phyloP scores from a whole-genome alignment of 2,797 vertebrate genomes.

The Sorex maritimensis region DNA sequence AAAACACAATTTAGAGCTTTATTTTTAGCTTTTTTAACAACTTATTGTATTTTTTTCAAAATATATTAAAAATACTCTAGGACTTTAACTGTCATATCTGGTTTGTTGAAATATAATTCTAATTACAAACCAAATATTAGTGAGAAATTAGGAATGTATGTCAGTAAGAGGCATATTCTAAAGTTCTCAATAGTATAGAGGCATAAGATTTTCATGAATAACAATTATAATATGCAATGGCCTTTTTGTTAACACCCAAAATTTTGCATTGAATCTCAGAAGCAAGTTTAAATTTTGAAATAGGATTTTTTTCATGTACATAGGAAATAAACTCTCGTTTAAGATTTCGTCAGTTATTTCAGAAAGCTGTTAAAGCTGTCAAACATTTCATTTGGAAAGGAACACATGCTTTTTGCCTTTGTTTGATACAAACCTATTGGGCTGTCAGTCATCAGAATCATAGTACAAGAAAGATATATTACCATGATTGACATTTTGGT shows the following conservation, averaged over 20 bases:
- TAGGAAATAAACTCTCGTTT: conserved; percentile 81
- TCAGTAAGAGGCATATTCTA: neutral
- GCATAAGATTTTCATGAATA: conserved; percentile 65
- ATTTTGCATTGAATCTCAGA: conserved; percentile 80
- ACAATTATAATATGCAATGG: conserved; percentile 18
- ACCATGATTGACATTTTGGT: conserved; percentile 84
- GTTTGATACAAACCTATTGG: conserved; percentile 81
- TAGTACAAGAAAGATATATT: conserved; percentile 83
- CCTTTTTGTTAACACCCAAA: conserved; percentile 60
- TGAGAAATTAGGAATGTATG: neutral
- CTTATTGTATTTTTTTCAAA: conserved; percentile 19
- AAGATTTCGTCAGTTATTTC: conserved; percentile 88
- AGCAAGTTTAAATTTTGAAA: conserved; percentile 80
- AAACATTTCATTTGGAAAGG: conserved; percentile 88
- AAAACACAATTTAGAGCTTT: neutral
- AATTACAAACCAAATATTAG: neutral
- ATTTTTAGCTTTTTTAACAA: conserved; percentile 21
- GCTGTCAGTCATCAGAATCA: conserved; percentile 87
- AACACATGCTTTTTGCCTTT: conserved; percentile 82
- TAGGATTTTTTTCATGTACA: conserved; percentile 76
- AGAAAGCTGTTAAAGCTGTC: conserved; percentile 87
- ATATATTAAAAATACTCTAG: neutral
- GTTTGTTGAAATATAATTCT: neutral
- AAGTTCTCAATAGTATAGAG: conserved; percentile 57
- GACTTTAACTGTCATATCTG: neutral